Conservation (phyloP, 2,113 vertebrate genomes). For the Emydura subglobosa region DNA sequence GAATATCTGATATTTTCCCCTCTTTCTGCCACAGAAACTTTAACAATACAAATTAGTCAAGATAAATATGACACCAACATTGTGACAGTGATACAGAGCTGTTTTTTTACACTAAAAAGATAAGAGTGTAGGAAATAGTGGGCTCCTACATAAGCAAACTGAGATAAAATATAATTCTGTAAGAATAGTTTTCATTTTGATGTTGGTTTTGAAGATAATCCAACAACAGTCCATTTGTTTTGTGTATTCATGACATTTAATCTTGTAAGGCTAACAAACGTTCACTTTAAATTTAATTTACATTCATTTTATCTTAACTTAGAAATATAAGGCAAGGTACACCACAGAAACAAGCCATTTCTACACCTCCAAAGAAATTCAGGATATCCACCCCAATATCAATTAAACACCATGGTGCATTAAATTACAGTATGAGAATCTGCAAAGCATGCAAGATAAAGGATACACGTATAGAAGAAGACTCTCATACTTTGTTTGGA, state of each 20-base stretch:
- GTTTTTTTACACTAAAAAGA: background rate
- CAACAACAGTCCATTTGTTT: background rate
- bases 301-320: background rate
- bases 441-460: background rate
- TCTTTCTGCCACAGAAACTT: background rate
- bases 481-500: slow-evolving; percentile 86
- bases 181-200: background rate
- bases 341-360: background rate
- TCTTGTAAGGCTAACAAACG: background rate
- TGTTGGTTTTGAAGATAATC: background rate
- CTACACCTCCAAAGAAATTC: background rate
- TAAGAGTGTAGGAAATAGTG: background rate
- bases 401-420: background rate
- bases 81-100: background rate
- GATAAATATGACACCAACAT: background rate
- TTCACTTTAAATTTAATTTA: background rate
- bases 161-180: background rate
- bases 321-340: background rate
- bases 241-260: background rate
- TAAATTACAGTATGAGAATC: slow-evolving; percentile 7
- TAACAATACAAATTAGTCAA: slow-evolving; percentile 20
- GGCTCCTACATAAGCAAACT: background rate
- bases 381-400: background rate
- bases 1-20: slow-evolving; percentile 17
- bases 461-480: background rate